Evolutionary conservation across 2,113 vertebrate genomes (phyloP), one percentile per base, ranked within the genome.

Genomic region (Balaenoptera acutorostrata): DNA sequence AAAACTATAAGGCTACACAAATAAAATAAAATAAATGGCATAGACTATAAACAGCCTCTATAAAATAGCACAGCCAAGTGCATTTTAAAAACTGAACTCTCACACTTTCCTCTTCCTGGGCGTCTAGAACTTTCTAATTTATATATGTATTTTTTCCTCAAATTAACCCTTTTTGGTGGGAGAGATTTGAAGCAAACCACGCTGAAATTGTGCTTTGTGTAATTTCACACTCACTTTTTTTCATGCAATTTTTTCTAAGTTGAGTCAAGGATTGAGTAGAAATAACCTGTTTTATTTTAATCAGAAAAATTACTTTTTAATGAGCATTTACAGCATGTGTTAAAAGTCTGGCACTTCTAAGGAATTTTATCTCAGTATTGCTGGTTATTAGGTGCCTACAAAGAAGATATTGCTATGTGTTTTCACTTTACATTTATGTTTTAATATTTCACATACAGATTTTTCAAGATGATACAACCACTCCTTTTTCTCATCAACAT

Each of bases 301-400:
- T 93, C 4, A 81, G 39, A 52, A 96, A 91, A 66, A 91, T 84
- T 68, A 36, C 41, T 41, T 92, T 95, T 95, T 86, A 93, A 87
- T 66, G 52, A 96, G 27, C 81, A 83, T 49, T 77, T 72, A 61
- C 3, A 57, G 7, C 33, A 82, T 52, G 3, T 92, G 39, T 83
- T 95, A 68, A 39, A 96, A 72, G 21, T 55, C 36, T 29, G 44
- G 4, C 33, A 72, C 15, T 33, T 18, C 13, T 68, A 82, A 81
- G 81, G 41, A 80, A 84, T 92, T 95, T 92, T 82, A 59, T 44
- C n/a, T 93, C 2, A 12, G 1, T 55, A 1, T 74, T 64, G 6
- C 64, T 88, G 3, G 17, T 72, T 85, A 25, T 59, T 77, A 66
- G 29, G 4, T 61, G 6, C 29, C 41, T 52, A 46, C 18, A 69